These are phyloP conservation scores for Chaitophorus viminalis DNA, from an alignment of 2,888 invertebrate species.

Conservation along the genomic window DNA sequence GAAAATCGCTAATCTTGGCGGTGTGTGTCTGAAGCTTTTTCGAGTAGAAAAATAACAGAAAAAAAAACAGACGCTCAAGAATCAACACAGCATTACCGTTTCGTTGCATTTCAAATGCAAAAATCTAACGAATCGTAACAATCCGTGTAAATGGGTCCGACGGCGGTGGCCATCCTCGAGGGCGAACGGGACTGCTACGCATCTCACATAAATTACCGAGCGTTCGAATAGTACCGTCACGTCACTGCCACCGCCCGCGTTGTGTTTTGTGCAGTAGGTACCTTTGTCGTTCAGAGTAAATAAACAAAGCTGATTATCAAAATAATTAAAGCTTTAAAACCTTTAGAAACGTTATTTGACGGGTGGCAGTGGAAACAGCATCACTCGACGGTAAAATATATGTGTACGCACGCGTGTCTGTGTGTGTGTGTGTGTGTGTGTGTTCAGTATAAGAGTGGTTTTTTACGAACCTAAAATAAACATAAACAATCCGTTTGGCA, in stretches of 20 bases:
- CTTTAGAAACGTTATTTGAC: neutral
- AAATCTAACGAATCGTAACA: slow-evolving; percentile 61
- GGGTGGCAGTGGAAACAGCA: neutral
- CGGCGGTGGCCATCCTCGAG: neutral
- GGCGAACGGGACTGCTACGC: slow-evolving; percentile 34
- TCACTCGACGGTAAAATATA: neutral
- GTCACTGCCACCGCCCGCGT: neutral
- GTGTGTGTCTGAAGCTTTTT: neutral
- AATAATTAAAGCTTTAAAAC: slow-evolving; percentile 46
- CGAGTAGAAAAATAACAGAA: neutral
- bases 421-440: no score
- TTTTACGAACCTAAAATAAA: no score
- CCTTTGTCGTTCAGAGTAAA: neutral
- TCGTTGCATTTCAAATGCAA: slow-evolving; percentile 50
- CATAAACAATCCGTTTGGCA: no score
- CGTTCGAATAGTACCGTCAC: neutral
- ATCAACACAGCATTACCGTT: slow-evolving; percentile 48
- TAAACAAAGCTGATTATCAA: slow-evolving; percentile 55
- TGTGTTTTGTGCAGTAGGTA: no score
- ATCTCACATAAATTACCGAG: slow-evolving; percentile 47
- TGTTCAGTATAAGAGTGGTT: no score
- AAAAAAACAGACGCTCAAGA: neutral
- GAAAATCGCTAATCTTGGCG: slow-evolving; percentile 28
- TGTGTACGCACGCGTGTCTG: neutral
- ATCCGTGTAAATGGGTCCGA: slow-evolving; percentile 46